These are phyloP conservation scores for Capricornis sumatraensis DNA, from an alignment of 2,113 vertebrate species.

Conservation along the genomic window DNA sequence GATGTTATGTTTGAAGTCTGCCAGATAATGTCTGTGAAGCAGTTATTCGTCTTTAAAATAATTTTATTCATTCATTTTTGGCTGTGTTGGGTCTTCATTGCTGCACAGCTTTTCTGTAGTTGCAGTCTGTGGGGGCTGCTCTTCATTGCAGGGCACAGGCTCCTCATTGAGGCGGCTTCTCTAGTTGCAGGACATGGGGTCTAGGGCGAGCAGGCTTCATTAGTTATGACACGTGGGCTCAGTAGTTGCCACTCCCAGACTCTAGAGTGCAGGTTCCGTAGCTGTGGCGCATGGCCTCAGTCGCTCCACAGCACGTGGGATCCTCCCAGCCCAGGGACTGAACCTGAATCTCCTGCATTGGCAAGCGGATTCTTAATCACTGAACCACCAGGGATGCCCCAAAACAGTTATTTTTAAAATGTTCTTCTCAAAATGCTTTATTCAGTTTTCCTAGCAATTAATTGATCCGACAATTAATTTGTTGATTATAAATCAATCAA, in stretches of 20 bases:
- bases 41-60: background rate
- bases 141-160: background rate
- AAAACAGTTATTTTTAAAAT: background rate
- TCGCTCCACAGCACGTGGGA: background rate
- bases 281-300: fast-evolving
- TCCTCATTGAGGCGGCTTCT: background rate
- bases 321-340: background rate
- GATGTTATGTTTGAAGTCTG: background rate
- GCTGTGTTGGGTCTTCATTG: background rate
- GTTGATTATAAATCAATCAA: background rate
- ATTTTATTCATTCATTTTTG: background rate
- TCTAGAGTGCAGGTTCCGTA: background rate
- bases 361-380: background rate
- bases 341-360: background rate
- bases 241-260: background rate
- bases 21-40: background rate
- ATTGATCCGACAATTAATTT: background rate
- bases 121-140: background rate
- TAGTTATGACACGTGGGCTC: background rate
- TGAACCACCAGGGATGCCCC: background rate
- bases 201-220: background rate
- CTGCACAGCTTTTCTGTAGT: fast-evolving
- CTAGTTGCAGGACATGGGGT: background rate
- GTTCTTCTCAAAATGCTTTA: background rate
- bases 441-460: background rate